Conservation (phyloP, 2,797 vertebrate species). For the Orestias chungarensis region DNA sequence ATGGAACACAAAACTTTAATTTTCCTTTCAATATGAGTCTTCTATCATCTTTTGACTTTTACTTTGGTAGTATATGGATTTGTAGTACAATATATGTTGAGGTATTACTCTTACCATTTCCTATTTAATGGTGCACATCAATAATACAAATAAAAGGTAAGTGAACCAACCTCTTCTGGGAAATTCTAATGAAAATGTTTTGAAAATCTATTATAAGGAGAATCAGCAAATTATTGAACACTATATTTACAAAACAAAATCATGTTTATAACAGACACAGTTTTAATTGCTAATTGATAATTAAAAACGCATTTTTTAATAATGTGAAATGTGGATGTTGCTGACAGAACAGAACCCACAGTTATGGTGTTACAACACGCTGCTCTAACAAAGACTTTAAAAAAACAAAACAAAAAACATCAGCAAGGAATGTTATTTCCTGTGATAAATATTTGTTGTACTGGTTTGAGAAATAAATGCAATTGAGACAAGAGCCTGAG, state of each 20-base stretch:
- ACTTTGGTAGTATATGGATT: neutral
- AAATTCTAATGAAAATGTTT: neutral
- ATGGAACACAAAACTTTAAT: neutral
- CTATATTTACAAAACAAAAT: neutral
- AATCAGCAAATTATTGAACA: neutral
- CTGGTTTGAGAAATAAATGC: constrained; percentile 90
- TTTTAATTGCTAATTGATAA: neutral
- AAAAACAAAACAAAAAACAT: constrained; percentile 88
- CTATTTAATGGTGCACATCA: neutral
- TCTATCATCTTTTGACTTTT: neutral
- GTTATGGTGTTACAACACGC: constrained; percentile 88
- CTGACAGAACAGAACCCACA: constrained; percentile 67
- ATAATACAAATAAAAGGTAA: neutral
- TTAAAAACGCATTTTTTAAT: neutral
- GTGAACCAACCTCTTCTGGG: neutral
- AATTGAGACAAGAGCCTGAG: constrained; percentile 71
- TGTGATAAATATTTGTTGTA: constrained; percentile 91
- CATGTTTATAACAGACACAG: too few relatives aligned
- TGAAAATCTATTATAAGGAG: neutral
- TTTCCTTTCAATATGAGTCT: neutral
- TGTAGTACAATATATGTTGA: neutral
- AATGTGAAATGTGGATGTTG: constrained; percentile 3
- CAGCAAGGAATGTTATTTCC: constrained; percentile 86
- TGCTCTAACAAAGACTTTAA: constrained; percentile 87
- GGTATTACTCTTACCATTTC: neutral